Evolutionary conservation across 2,797 vertebrate genomes (phyloP).

Genomic region (Mus spretus): DNA sequence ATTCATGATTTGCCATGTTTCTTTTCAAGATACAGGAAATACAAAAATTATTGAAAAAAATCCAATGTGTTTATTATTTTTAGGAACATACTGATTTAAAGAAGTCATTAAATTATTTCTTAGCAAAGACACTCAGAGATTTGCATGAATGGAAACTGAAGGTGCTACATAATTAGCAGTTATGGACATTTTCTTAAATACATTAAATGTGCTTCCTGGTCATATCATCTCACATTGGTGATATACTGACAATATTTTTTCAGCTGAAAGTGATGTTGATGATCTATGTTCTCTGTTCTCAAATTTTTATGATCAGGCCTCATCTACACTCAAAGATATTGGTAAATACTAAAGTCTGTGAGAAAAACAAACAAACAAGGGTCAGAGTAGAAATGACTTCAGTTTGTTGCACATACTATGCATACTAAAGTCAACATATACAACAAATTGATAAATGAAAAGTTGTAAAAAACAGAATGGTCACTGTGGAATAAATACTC

Average conservation of each 20-base stretch:
- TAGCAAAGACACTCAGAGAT: slow-evolving; percentile 4
- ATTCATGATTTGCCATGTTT: background rate
- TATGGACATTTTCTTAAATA: background rate
- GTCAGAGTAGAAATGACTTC: background rate
- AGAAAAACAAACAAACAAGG: background rate
- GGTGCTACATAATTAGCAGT: slow-evolving; percentile 42
- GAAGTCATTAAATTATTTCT: slow-evolving; percentile 42
- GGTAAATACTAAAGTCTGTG: background rate
- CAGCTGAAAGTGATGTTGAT: background rate
- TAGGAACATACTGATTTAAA: slow-evolving; percentile 32
- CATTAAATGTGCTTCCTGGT: background rate
- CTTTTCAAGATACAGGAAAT: slow-evolving; percentile 28
- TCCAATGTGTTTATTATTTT: slow-evolving; percentile 40
- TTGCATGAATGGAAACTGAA: slow-evolving; percentile 57
- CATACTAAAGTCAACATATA: background rate
- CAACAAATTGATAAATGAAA: background rate
- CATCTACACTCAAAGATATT: background rate
- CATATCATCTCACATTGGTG: background rate
- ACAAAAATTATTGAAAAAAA: slow-evolving; percentile 25
- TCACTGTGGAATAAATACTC: background rate
- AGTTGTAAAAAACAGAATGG: background rate
- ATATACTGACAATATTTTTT: background rate
- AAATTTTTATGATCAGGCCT: background rate
- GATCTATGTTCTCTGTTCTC: background rate
- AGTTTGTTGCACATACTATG: background rate